Evolutionary conservation across 1,140 invertebrate genomes (phyloP), one percentile per base, ranked within the genome.

Genomic region (Ericerus pela): DNA sequence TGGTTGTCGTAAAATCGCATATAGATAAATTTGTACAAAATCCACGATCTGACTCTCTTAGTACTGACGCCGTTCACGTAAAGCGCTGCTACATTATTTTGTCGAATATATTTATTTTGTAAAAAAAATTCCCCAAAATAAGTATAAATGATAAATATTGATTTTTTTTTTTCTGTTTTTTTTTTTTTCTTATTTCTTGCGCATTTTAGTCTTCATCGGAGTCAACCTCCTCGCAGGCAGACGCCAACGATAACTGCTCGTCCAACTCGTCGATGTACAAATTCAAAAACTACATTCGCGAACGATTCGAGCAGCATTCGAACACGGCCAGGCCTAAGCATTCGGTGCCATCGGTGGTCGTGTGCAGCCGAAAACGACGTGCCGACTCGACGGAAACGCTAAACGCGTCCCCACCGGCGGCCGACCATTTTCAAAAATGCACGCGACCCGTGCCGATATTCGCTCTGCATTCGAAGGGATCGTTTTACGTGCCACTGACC

Each of bases 271-370:
- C 61, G 0, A 38, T 61, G 30, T 94, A 94, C 72, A 94, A 96
- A 71, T 94, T 93, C 71, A 96, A 96, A 71, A 93, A 88, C 62
- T 88, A 85, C 60, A 95, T 96, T 58, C 91, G 93, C 61, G 81
- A 91, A 65, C 74, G 90, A 43, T 95, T 95, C 14, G 60, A 61
- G n/a, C 43, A 36, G 27, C 33, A 33, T 5, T 24, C 18, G 6
- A 55, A 31, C n/a, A n/a, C 36, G 24, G 1, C 37, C 22, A 56
- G 8, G 5, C 18, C 16, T 10, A 56, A 26, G 12, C 26, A 56
- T 18, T 29, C 53, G n/a, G 5, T 16, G 10, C 20, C 51, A 3
- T 10, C 22, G 29, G 22, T 54, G n/a, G 53, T 36, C 3, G 28
- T 27, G 14, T 36, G n/a, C n/a, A 20, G 29, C 2, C 1, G 2